Percentiles rank a stretch among this genome's conserved stretches.
Evolutionary conservation across 2,797 vertebrate species (phyloP).

Genomic region (Acanthis flammea): DNA sequence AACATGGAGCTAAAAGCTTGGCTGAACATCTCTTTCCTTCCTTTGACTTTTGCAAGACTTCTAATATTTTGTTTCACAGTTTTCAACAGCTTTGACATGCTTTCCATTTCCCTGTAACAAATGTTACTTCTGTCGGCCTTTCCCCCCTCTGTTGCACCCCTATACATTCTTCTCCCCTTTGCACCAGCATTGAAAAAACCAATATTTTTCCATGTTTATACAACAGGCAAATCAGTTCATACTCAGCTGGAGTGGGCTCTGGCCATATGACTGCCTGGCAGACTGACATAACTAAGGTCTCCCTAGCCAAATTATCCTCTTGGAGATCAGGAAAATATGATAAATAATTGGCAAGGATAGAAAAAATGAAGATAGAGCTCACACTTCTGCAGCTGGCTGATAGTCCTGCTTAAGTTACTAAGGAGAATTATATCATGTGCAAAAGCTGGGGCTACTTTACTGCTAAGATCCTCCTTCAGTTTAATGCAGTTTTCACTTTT

Average conservation of each 20-base stretch:
- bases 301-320: neutral
- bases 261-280: neutral
- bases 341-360: neutral
- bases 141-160: neutral
- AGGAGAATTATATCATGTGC: neutral
- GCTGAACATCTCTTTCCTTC: neutral
- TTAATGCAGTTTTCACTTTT: neutral
- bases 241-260: neutral
- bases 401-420: neutral
- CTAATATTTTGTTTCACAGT: neutral
- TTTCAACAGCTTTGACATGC: neutral
- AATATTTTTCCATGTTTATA: neutral
- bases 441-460: neutral
- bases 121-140: neutral
- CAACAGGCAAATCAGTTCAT: neutral
- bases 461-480: neutral
- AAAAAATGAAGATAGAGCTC: neutral
- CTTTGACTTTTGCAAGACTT: neutral
- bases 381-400: neutral
- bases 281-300: neutral
- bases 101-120: neutral
- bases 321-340: neutral
- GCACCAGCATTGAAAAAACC: neutral
- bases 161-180: neutral
- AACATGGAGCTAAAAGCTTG: neutral